These are phyloP conservation scores for Drosophila flavopinicola DNA, from an alignment of 2,888 invertebrate species.

Conservation along the genomic window DNA sequence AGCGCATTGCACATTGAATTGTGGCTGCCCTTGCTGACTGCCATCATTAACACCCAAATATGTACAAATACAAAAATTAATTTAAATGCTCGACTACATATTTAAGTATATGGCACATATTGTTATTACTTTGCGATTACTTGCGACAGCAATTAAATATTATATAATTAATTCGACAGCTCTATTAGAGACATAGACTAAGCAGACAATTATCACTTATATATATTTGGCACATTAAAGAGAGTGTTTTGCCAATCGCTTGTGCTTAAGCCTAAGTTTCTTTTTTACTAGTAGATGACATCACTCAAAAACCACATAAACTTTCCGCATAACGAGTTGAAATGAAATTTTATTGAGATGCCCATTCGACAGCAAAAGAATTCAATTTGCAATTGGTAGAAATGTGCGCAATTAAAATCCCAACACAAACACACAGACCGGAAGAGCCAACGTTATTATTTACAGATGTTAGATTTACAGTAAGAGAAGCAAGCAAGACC, in stretches of 20 bases:
- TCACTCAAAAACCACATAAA: slow-evolving; percentile 27
- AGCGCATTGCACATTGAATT: slow-evolving; percentile 49
- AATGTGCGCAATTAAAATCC: slow-evolving; percentile 50
- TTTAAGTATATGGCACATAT: not conserved
- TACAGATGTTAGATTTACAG: slow-evolving; percentile 40
- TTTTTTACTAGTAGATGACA: slow-evolving; percentile 28
- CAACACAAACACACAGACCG: slow-evolving; percentile 25
- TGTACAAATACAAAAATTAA: slow-evolving; percentile 3
- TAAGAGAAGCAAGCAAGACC: not conserved
- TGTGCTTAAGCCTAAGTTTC: not conserved
- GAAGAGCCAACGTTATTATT: slow-evolving; percentile 48
- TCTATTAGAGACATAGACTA: too few species aligned
- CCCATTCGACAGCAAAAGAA: slow-evolving; percentile 27
- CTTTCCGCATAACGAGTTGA: slow-evolving; percentile 21
- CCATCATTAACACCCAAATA: slow-evolving; percentile 43
- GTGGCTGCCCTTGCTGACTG: slow-evolving; percentile 36
- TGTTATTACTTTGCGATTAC: not conserved
- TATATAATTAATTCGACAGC: too few species aligned
- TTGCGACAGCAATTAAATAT: too few species aligned
- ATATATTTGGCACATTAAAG: not conserved
- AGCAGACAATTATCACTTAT: too few species aligned
- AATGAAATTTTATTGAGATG: slow-evolving; percentile 47
- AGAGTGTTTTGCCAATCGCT: slow-evolving; percentile 2
- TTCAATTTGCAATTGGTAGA: slow-evolving; percentile 44
- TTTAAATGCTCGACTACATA: slow-evolving; percentile 13